A percentile compares a stretch with the other conserved stretches of the same genome.
These are phyloP conservation scores for Dexiosoma caninum DNA, from an alignment of 2,888 invertebrate genomes.

Conservation along the genomic window DNA sequence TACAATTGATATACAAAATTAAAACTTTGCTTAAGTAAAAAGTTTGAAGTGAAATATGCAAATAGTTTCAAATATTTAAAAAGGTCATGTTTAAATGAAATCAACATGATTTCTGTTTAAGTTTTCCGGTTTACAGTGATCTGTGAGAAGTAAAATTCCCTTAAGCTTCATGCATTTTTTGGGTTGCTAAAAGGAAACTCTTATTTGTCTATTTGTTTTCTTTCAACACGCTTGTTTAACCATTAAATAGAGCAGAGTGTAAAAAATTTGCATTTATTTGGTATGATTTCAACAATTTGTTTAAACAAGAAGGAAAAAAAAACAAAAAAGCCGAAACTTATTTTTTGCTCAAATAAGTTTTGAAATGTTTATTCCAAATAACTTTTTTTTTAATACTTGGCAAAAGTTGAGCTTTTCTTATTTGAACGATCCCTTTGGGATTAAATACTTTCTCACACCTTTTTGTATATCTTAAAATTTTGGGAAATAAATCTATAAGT, in stretches of 20 bases:
- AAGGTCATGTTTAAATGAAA: conserved; percentile 27
- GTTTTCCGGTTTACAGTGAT: neutral
- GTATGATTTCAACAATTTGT: conserved; percentile 24
- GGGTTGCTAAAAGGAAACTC: conserved; percentile 17
- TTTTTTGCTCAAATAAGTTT: conserved; percentile 50
- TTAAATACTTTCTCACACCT: conserved; percentile 1
- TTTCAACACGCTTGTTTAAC: conserved; percentile 44
- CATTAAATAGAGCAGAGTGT: conserved; percentile 43
- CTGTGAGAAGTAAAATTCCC: neutral
- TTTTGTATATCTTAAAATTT: neutral
- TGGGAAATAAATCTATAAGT: neutral
- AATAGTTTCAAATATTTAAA: conserved; percentile 17
- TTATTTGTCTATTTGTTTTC: conserved; percentile 29
- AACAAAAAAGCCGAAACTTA: conserved; percentile 7
- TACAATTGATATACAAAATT: neutral
- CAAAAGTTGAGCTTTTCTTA: conserved; percentile 33
- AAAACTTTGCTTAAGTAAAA: neutral
- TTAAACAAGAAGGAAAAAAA: neutral
- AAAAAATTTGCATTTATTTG: conserved; percentile 48
- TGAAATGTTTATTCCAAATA: conserved; percentile 18
- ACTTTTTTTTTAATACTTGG: neutral
- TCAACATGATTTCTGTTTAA: neutral
- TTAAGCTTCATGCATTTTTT: conserved; percentile 6
- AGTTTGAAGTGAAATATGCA: conserved; percentile 6
- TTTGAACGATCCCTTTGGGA: conserved; percentile 19